These are phyloP conservation scores for Serripes groenlandicus DNA, from an alignment of 2,888 invertebrate species.

Conservation along the genomic window DNA sequence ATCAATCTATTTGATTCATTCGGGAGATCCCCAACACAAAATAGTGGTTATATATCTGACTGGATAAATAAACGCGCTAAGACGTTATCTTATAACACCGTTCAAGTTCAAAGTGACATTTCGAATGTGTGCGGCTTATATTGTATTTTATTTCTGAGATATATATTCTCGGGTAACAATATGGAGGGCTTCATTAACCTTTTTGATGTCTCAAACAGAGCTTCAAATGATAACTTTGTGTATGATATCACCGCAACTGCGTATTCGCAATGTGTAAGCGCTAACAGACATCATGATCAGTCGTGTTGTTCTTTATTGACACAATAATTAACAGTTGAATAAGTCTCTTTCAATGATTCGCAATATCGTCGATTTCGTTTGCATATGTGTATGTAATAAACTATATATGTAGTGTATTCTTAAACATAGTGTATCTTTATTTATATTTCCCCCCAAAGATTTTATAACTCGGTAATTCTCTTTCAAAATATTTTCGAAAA, in stretches of 20 bases:
- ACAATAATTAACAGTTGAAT: no score
- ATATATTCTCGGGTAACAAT: conserved; percentile 17
- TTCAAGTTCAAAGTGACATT: conserved; percentile 20
- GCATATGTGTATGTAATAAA: no score
- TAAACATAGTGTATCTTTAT: no score
- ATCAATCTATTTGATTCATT: conserved; percentile 33
- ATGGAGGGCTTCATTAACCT: conserved; percentile 22
- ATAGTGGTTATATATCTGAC: conserved; percentile 5
- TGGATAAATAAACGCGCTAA: conserved; percentile 23
- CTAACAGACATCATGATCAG: neutral
- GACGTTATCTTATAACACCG: neutral
- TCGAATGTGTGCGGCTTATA: conserved; percentile 38
- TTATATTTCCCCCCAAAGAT: no score
- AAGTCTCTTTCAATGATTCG: no score
- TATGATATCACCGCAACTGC: neutral
- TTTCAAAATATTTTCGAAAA: no score
- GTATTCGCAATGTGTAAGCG: neutral
- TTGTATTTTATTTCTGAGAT: conserved; percentile 32
- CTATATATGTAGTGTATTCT: no score
- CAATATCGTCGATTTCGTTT: no score
- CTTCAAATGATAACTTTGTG: conserved; percentile 19
- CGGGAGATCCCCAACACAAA: conserved; percentile 6
- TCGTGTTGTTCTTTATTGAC: neutral
- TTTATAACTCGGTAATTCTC: no score
- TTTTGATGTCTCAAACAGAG: conserved; percentile 10